Evolutionary conservation across 2,888 invertebrate genomes (phyloP).

Genomic region (Pegoplata infirma): DNA sequence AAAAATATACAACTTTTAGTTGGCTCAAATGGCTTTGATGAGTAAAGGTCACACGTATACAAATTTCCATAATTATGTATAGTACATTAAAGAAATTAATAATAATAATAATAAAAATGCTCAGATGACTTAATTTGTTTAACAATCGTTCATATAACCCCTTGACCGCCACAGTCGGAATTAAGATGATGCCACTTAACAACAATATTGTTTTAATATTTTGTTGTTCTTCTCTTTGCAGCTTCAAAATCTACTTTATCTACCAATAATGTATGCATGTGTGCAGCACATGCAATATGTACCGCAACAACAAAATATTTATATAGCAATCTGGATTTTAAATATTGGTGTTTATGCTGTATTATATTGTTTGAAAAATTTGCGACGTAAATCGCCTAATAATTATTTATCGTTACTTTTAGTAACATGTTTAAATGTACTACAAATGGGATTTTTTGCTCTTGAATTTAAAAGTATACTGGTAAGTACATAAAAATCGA

Average conservation of each 20-base stretch:
- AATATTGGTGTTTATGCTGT: neutral
- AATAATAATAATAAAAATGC: too few species aligned
- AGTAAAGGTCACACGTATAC: too few species aligned
- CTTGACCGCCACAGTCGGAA: neutral
- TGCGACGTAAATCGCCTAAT: neutral
- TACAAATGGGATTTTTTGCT: conserved; percentile 20
- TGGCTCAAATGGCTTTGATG: too few species aligned
- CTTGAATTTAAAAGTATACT: neutral
- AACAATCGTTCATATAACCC: neutral
- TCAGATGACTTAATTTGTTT: neutral
- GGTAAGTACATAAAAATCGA: conserved; percentile 18
- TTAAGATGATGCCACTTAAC: neutral
- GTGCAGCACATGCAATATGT: neutral
- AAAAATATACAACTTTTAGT: too few species aligned
- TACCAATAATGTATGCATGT: conserved; percentile 33
- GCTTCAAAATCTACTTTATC: conserved; percentile 33
- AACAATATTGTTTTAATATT: neutral
- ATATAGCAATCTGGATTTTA: neutral
- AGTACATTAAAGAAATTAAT: too few species aligned
- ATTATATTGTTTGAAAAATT: conserved; percentile 17
- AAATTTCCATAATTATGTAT: too few species aligned
- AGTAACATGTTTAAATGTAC: neutral
- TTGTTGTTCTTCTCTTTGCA: conserved; percentile 28
- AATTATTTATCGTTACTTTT: conserved; percentile 15
- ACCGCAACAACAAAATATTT: neutral